Percentiles rank a stretch among this genome's conserved stretches.
Evolutionary conservation across 1,140 invertebrate genomes (phyloP).

Genomic region (Gonioctena quinquepunctata): DNA sequence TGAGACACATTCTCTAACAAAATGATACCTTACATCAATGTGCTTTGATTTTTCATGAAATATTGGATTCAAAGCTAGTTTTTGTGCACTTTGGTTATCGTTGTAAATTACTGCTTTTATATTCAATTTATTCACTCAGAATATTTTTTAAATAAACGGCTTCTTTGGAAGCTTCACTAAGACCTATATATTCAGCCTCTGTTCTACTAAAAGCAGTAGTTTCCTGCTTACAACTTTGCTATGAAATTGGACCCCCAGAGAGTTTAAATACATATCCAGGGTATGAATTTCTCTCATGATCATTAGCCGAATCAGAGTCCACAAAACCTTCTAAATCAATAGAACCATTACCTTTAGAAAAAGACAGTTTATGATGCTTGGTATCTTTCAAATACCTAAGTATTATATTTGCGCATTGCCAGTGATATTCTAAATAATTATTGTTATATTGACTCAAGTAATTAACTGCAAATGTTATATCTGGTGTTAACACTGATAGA

Average conservation of each 20-base stretch:
- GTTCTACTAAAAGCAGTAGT: constrained; percentile 45
- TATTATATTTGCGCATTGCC: constrained; percentile 56
- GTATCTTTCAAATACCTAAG: constrained; percentile 48
- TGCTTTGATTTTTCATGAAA: constrained; percentile 45
- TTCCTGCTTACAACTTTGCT: too few relatives aligned
- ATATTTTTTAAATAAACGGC: constrained; percentile 39
- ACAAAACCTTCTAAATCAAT: constrained; percentile 45
- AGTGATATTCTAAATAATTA: constrained; percentile 51
- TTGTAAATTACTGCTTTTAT: too few relatives aligned
- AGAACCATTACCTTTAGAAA: not conserved
- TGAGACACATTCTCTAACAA: too few relatives aligned
- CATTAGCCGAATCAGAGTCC: constrained; percentile 54
- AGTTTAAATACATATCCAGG: constrained; percentile 44
- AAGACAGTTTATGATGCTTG: too few relatives aligned
- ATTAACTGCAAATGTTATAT: constrained; percentile 45
- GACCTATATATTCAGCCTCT: constrained; percentile 51
- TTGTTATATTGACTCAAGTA: too few relatives aligned
- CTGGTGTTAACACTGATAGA: constrained; percentile 53
- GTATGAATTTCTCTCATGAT: constrained; percentile 42
- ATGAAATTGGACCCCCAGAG: constrained; percentile 33
- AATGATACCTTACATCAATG: too few relatives aligned
- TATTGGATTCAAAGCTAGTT: constrained; percentile 48
- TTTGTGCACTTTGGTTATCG: too few relatives aligned
- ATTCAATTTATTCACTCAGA: constrained; percentile 44
- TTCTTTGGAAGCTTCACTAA: constrained; percentile 37